Percentiles rank a stretch among this genome's conserved stretches.
These are phyloP conservation scores for Enhydra lutris DNA, from an alignment of 2,113 vertebrate genomes.

Conservation along the genomic window DNA sequence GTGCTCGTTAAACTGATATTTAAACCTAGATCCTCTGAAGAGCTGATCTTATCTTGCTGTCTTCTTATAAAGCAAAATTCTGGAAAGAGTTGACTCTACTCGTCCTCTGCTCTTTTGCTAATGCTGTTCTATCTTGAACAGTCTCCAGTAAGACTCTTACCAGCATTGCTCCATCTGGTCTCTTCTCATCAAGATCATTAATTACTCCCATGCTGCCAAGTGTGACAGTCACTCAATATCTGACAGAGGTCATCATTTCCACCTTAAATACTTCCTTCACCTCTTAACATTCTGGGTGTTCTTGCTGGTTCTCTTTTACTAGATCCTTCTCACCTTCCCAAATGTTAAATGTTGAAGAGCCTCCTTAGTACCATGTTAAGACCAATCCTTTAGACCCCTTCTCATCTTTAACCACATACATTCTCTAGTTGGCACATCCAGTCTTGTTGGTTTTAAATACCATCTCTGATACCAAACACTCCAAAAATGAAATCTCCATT, in stretches of 20 bases:
- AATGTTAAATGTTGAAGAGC: neutral
- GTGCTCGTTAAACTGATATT: neutral
- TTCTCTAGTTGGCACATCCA: neutral
- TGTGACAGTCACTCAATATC: neutral
- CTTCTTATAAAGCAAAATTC: neutral
- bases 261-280: neutral
- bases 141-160: neutral
- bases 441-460: neutral
- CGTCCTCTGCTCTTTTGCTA: neutral
- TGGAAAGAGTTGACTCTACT: neutral
- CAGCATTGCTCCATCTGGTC: neutral
- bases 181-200: neutral
- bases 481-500: neutral
- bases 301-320: neutral
- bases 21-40: neutral
- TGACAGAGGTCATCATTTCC: neutral
- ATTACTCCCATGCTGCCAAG: neutral
- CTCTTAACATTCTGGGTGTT: neutral
- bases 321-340: neutral
- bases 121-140: neutral
- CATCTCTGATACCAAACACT: neutral
- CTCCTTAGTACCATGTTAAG: neutral
- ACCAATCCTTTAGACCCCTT: neutral
- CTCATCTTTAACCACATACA: neutral
- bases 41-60: neutral